phyloP scores from a whole-genome alignment of 2,888 invertebrate species.

The Biston stratarius region DNA sequence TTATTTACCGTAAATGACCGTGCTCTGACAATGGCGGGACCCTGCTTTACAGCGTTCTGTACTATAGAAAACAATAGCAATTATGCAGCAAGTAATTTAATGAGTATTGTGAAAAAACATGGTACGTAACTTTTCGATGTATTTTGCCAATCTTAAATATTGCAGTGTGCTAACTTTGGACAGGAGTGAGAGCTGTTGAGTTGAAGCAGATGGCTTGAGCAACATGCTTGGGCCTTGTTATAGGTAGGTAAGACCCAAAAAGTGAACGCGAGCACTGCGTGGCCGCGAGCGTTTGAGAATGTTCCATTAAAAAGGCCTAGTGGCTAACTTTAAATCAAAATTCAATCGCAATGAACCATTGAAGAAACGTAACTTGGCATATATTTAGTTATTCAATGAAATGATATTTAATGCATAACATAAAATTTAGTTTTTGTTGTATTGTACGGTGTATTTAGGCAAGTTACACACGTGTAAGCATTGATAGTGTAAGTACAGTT shows the following conservation, averaged over 20 bases:
- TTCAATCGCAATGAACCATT: background rate
- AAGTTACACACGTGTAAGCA: conserved; percentile 9
- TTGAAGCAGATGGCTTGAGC: conserved; percentile 33
- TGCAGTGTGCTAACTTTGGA: conserved; percentile 6
- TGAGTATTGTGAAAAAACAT: background rate
- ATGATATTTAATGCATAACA: background rate
- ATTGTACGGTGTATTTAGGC: conserved; percentile 8
- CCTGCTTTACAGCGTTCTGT: conserved; percentile 24
- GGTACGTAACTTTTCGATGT: background rate
- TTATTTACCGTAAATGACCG: conserved; percentile 45
- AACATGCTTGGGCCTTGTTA: conserved; percentile 18
- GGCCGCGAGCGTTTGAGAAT: conserved; percentile 31
- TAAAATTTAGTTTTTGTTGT: conserved; percentile 18
- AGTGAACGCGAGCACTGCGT: conserved; percentile 34
- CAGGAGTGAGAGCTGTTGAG: conserved; percentile 10
- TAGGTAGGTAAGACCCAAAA: background rate
- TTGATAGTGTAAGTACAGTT: background rate
- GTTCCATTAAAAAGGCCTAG: conserved; percentile 33
- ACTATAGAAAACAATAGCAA: conserved; percentile 21
- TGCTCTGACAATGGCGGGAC: conserved; percentile 36
- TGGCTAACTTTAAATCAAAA: conserved; percentile 9
- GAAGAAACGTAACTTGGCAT: background rate
- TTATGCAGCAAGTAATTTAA: conserved; percentile 16
- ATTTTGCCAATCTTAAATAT: conserved; percentile 7
- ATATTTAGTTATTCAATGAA: background rate